Percentiles rank a stretch among this genome's conserved stretches.
Evolutionary conservation across 2,888 invertebrate genomes (phyloP).

Genomic region (Thecophora atra): DNA sequence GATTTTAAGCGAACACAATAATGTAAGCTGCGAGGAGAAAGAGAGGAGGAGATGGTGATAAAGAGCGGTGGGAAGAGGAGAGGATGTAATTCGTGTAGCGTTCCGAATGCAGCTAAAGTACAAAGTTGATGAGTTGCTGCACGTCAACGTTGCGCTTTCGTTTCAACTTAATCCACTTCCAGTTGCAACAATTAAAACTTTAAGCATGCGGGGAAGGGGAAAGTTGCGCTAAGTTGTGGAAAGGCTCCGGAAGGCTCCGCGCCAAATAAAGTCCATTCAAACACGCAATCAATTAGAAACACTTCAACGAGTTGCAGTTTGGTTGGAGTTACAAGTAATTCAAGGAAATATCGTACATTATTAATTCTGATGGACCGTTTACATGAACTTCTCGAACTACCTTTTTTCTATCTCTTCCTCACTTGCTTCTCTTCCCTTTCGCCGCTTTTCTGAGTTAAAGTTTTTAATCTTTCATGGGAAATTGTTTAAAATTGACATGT

Average conservation of each 20-base stretch:
- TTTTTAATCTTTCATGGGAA: no score
- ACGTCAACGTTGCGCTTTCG: conserved; percentile 2
- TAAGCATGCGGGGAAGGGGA: neutral
- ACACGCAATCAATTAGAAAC: conserved; percentile 7
- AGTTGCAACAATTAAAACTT: conserved; percentile 4
- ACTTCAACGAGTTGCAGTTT: conserved; percentile 10
- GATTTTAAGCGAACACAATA: conserved; percentile 10
- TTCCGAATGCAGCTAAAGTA: neutral
- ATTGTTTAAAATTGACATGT: neutral
- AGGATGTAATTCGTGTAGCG: no score
- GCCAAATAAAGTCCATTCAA: neutral
- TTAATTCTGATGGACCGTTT: conserved; percentile 1
- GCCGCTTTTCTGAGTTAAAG: neutral
- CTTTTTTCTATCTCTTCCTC: neutral
- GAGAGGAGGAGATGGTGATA: no score
- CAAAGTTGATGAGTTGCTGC: conserved; percentile 2
- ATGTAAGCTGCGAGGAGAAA: neutral
- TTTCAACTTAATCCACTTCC: neutral
- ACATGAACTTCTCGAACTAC: neutral
- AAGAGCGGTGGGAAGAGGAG: no score
- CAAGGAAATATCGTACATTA: neutral
- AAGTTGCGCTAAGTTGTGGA: neutral
- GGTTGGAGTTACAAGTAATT: neutral
- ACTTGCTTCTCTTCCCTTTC: neutral
- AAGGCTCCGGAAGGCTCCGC: neutral